These are phyloP conservation scores for Drosophila arizonae DNA, from an alignment of 1,140 invertebrate genomes.

Conservation along the genomic window DNA sequence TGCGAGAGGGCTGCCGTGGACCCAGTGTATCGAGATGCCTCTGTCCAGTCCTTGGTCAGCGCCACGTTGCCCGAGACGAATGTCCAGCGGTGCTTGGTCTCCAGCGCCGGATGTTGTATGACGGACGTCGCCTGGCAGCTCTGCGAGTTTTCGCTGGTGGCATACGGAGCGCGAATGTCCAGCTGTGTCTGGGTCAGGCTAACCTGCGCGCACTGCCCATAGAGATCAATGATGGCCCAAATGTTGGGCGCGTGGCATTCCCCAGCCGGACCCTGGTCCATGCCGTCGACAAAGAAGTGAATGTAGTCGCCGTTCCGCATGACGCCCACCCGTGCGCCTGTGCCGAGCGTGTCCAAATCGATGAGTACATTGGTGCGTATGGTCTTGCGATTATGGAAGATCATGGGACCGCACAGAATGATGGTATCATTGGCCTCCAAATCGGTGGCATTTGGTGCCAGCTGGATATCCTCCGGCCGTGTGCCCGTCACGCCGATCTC, in stretches of 20 bases:
- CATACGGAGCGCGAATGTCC: conserved; percentile 79
- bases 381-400: conserved; percentile 92
- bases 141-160: conserved; percentile 82
- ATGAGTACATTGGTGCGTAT: conserved; percentile 92
- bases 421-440: conserved; percentile 93
- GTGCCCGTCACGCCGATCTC: conserved; percentile 95
- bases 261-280: conserved; percentile 94
- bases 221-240: conserved; percentile 97
- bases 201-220: conserved; percentile 97
- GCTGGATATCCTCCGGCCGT: conserved; percentile 92
- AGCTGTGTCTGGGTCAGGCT: conserved; percentile 83
- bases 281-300: conserved; percentile 95
- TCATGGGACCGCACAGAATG: conserved; percentile 92
- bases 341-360: conserved; percentile 90
- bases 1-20: conserved; percentile 68
- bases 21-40: conserved; percentile 71
- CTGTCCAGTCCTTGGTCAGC: conserved; percentile 79
- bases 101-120: conserved; percentile 73
- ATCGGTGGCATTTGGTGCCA: conserved; percentile 96
- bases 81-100: conserved; percentile 81
- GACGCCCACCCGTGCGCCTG: conserved; percentile 91
- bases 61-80: conserved; percentile 78
- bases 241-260: conserved; percentile 91
- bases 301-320: conserved; percentile 94
- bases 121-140: conserved; percentile 82